phyloP scores from a whole-genome alignment of 2,888 invertebrate species.

The Cheilosia variabilis region DNA sequence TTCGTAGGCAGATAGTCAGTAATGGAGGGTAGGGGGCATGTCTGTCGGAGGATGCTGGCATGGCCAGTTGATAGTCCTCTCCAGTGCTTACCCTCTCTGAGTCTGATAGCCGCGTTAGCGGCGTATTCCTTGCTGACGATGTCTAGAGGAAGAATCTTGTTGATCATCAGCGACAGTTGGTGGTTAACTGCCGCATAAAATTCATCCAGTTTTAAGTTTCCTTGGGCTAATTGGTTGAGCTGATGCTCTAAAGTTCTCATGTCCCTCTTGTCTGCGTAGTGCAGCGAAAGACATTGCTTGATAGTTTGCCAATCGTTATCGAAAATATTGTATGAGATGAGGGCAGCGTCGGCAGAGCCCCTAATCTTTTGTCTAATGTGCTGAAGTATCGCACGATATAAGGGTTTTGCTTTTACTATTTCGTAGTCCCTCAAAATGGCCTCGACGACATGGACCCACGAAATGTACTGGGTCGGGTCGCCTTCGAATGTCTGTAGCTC shows the following conservation, averaged over 20 bases:
- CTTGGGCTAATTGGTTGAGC: background rate
- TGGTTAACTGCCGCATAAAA: too few species aligned
- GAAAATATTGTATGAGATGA: background rate
- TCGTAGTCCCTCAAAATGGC: background rate
- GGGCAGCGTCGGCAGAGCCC: background rate
- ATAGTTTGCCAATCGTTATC: background rate
- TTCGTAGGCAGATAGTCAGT: too few species aligned
- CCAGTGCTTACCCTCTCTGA: too few species aligned
- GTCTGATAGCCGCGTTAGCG: too few species aligned
- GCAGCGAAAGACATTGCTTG: background rate
- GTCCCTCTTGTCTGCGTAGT: too few species aligned
- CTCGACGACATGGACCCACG: background rate
- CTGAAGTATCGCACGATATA: background rate
- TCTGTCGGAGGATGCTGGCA: too few species aligned
- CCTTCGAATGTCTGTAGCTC: background rate
- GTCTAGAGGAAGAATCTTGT: too few species aligned
- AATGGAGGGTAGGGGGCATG: too few species aligned
- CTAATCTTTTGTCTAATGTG: background rate
- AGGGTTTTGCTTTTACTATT: background rate
- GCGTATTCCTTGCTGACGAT: too few species aligned
- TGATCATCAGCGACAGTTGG: slow-evolving; percentile 43
- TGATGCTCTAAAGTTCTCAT: background rate
- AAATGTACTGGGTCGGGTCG: background rate
- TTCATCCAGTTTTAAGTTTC: too few species aligned
- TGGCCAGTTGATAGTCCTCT: too few species aligned